These are phyloP conservation scores for Callopanchax toddi DNA, from an alignment of 2,113 vertebrate species.

Conservation along the genomic window DNA sequence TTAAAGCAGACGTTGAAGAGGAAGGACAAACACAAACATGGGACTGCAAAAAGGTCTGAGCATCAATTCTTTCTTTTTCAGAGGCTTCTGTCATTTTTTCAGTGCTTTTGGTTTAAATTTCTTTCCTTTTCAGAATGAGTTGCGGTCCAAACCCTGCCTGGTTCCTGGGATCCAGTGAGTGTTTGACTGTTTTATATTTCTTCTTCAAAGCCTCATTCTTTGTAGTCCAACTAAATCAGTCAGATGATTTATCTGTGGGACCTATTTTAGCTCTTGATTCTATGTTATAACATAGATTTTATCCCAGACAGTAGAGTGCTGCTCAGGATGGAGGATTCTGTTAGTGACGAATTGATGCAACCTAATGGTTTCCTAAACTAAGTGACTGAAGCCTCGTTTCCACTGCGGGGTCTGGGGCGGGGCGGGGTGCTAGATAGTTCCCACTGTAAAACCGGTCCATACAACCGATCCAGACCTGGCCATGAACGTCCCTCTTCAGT, in stretches of 20 bases:
- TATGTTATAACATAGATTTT: background rate
- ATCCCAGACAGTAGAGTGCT: too few species aligned
- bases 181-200: constrained; percentile 7
- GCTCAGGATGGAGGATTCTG: too few species aligned
- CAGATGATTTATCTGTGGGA: background rate
- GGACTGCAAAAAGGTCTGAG: constrained; percentile 89
- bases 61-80: background rate
- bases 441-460: too few species aligned
- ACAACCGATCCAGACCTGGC: too few species aligned
- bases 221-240: constrained; percentile 9
- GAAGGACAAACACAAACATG: constrained; percentile 84
- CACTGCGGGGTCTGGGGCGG: too few species aligned
- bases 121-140: constrained; percentile 77
- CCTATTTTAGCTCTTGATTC: background rate
- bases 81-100: background rate
- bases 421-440: too few species aligned
- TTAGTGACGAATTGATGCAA: too few species aligned
- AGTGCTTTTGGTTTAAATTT: background rate
- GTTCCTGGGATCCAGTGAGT: constrained; percentile 98
- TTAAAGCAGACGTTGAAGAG: constrained; percentile 84
- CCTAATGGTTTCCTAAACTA: too few species aligned
- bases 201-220: constrained; percentile 1
- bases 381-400: too few species aligned
- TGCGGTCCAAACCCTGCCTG: constrained; percentile 90
- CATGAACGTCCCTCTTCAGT: too few species aligned